Evolutionary conservation across 2,888 invertebrate genomes (phyloP).

Genomic region (Isoperla grammatica): DNA sequence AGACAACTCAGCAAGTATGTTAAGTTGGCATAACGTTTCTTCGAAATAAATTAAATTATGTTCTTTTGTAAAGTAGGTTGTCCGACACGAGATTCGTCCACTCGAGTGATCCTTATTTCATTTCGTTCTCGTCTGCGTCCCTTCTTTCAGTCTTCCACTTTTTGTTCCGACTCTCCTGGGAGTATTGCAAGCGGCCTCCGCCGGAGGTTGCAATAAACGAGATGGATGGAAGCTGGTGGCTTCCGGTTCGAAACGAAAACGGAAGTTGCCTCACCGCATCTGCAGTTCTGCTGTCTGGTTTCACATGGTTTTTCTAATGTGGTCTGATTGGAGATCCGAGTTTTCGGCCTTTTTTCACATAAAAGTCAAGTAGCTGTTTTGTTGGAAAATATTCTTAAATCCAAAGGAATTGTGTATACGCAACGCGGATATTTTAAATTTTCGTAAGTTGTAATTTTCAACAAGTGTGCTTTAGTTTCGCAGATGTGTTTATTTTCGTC

Average conservation of each 20-base stretch:
- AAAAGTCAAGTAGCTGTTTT: too few species aligned
- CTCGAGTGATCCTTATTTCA: conserved; percentile 1
- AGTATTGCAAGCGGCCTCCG: background rate
- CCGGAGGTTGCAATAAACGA: conserved; percentile 21
- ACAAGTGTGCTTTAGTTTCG: too few species aligned
- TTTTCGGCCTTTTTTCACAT: background rate
- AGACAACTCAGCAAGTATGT: background rate
- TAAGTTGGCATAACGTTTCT: background rate
- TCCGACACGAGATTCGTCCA: background rate
- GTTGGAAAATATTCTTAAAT: too few species aligned
- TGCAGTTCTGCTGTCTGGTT: background rate
- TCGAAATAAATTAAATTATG: background rate
- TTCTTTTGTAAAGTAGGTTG: background rate
- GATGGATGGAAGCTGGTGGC: conserved; percentile 25
- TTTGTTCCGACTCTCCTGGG: background rate
- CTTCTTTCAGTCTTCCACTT: background rate
- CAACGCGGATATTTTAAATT: too few species aligned
- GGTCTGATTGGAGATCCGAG: conserved; percentile 13
- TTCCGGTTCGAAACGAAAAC: conserved; percentile 24
- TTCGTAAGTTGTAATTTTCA: too few species aligned
- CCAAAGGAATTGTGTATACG: too few species aligned
- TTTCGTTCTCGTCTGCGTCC: background rate
- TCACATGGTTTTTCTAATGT: conserved; percentile 11
- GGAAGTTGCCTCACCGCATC: conserved; percentile 10
- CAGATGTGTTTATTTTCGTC: too few species aligned